Conservation (phyloP, 2,888 invertebrate genomes). For the Noctua pronuba region DNA sequence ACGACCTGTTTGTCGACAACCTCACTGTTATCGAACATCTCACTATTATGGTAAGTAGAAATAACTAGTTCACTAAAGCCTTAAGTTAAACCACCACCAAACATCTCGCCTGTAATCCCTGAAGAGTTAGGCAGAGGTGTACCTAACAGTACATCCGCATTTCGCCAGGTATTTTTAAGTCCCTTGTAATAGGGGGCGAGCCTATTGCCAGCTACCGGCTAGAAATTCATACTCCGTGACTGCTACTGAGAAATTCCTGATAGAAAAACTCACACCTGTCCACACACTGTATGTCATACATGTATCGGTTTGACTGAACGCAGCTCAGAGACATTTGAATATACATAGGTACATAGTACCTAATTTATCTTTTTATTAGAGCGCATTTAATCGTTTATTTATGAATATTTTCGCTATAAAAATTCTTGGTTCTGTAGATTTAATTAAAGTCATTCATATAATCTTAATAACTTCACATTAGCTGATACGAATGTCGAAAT, state of each 20-base stretch:
- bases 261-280: not conserved
- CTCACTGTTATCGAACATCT: conserved; percentile 97
- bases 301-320: not conserved
- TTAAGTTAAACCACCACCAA: not conserved
- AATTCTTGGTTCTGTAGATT: too few species aligned
- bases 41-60: conserved; percentile 94
- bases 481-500: not conserved
- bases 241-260: too few species aligned
- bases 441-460: not conserved
- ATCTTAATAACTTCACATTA: not conserved
- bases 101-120: too few species aligned
- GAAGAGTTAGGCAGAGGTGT: too few species aligned
- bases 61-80: not conserved
- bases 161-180: too few species aligned
- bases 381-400: not conserved
- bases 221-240: too few species aligned
- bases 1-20: conserved; percentile 96
- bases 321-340: not conserved
- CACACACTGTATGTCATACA: too few species aligned
- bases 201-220: too few species aligned
- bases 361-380: not conserved
- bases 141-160: too few species aligned
- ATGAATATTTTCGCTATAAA: not conserved
- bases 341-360: not conserved
- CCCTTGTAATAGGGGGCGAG: too few species aligned